These are phyloP conservation scores for Stomatorhinus walkeri DNA, from an alignment of 2,797 vertebrate species.

Conservation along the genomic window DNA sequence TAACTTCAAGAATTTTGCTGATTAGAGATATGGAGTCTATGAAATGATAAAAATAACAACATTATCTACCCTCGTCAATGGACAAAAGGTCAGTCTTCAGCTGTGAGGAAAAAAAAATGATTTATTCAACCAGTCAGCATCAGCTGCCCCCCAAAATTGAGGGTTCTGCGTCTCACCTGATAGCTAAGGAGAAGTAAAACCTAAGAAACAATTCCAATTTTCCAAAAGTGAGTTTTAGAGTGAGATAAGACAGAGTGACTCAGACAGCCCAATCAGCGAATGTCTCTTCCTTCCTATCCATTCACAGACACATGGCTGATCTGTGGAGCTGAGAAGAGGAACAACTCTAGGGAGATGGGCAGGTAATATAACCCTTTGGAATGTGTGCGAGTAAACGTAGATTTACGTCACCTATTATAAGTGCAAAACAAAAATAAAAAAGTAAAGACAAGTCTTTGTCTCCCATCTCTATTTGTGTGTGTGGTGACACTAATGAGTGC, in stretches of 20 bases:
- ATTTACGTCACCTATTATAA: neutral
- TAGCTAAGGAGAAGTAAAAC: conserved; percentile 12
- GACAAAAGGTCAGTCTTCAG: neutral
- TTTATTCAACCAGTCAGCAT: conserved; percentile 15
- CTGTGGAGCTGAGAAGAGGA: neutral
- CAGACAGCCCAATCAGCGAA: conserved; percentile 21
- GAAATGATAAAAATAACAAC: conserved; percentile 1
- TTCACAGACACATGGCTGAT: neutral
- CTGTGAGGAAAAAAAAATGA: neutral
- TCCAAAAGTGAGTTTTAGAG: conserved; percentile 15
- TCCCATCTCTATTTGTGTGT: neutral
- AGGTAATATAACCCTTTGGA: conserved; percentile 8
- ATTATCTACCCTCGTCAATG: neutral
- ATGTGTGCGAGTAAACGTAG: neutral
- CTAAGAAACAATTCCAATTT: conserved; percentile 15
- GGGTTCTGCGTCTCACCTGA: conserved; percentile 19
- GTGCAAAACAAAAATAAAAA: neutral
- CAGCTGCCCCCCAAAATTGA: conserved; percentile 10
- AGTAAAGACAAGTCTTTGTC: neutral
- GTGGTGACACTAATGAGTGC: conserved; percentile 15
- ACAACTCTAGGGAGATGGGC: neutral
- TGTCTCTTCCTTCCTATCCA: neutral
- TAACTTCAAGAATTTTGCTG: neutral
- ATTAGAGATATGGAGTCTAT: neutral
- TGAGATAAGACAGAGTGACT: conserved; percentile 16